Evolutionary conservation across 1,140 invertebrate genomes (phyloP).

Genomic region (Andricus grossulariae): DNA sequence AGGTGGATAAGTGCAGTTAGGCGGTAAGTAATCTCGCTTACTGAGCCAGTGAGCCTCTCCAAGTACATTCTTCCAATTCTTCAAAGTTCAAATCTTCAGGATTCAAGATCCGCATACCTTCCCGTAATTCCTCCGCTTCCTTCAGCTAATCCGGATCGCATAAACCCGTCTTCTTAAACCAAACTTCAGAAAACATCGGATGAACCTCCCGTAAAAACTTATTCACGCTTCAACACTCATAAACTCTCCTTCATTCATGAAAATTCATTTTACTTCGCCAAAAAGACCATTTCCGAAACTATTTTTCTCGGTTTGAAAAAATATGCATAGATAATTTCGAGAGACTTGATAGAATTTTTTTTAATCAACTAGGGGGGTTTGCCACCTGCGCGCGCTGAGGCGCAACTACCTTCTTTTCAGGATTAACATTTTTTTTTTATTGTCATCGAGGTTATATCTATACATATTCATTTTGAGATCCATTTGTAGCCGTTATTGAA

Average conservation of each 20-base stretch:
- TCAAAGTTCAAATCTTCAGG: conserved; percentile 4
- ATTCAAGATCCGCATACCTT: conserved; percentile 6
- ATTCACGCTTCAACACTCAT: conserved; percentile 53
- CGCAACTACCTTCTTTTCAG: too few species aligned
- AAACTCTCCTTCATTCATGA: conserved; percentile 17
- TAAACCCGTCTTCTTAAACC: conserved; percentile 37
- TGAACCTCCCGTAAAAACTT: conserved; percentile 47
- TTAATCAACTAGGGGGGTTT: too few species aligned
- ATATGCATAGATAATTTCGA: too few species aligned
- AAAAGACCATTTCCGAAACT: too few species aligned
- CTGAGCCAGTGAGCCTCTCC: neutral
- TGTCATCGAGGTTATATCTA: too few species aligned
- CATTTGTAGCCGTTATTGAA: too few species aligned
- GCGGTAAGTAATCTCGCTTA: conserved; percentile 55
- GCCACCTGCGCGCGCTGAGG: too few species aligned
- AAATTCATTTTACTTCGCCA: neutral
- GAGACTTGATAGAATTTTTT: too few species aligned
- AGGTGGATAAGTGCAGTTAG: conserved; percentile 60
- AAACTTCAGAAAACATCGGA: conserved; percentile 55
- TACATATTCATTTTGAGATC: too few species aligned
- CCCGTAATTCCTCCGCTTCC: too few species aligned
- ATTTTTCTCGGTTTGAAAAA: too few species aligned
- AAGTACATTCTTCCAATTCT: conserved; percentile 8
- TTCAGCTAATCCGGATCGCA: conserved; percentile 41
- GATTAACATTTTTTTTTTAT: too few species aligned